phyloP scores from a whole-genome alignment of 2,797 vertebrate species.

The Setipinna tenuifilis region DNA sequence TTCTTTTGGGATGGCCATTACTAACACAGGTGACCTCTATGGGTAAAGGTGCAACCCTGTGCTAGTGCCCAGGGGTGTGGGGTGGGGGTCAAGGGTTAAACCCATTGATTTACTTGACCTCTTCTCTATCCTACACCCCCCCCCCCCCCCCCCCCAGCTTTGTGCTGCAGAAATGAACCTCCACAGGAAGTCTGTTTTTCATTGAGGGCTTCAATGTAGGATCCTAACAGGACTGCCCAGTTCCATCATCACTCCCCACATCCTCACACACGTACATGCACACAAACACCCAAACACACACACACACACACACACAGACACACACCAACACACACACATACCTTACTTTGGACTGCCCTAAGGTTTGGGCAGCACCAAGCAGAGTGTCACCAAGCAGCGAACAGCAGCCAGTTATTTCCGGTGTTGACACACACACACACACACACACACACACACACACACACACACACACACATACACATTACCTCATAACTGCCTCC shows the following conservation, averaged over 20 bases:
- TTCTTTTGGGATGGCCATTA: not conserved
- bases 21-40: slow-evolving; percentile 30
- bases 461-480: not conserved
- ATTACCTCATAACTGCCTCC: not conserved
- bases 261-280: not conserved
- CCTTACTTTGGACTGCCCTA: not conserved
- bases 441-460: too few relatives aligned
- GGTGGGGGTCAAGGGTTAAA: not conserved
- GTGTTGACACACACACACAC: too few relatives aligned
- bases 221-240: not conserved
- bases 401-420: not conserved
- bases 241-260: not conserved
- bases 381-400: not conserved
- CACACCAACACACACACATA: not conserved
- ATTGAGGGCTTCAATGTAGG: not conserved
- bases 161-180: not conserved
- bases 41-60: not conserved
- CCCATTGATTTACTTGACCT: too few relatives aligned
- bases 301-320: not conserved
- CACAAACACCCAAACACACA: too few relatives aligned
- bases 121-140: slow-evolving; percentile 28
- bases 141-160: not conserved
- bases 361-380: not conserved
- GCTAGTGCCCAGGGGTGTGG: slow-evolving; percentile 29
- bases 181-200: slow-evolving; percentile 4